A percentile compares a stretch with the other conserved stretches of the same genome.
These are phyloP conservation scores for Urosaurus nigricauda DNA, from an alignment of 2,797 vertebrate species.

Conservation along the genomic window DNA sequence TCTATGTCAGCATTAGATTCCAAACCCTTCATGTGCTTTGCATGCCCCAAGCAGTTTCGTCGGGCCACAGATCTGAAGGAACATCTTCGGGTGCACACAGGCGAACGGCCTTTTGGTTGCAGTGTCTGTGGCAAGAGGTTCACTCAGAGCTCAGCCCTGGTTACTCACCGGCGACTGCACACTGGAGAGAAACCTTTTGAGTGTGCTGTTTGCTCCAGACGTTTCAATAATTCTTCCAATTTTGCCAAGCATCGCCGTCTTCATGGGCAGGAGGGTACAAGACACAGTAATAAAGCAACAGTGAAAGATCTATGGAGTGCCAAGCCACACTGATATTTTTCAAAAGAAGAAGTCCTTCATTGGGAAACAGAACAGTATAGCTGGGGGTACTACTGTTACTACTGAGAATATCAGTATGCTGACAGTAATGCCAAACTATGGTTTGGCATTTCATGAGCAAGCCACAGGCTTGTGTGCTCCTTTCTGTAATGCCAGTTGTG, in stretches of 20 bases:
- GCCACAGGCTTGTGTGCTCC: neutral
- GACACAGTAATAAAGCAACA: neutral
- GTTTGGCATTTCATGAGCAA: neutral
- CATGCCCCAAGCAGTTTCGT: slow-evolving; percentile 60
- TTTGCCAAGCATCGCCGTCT: slow-evolving; percentile 62
- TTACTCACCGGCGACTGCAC: slow-evolving; percentile 61
- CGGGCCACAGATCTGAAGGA: slow-evolving; percentile 65
- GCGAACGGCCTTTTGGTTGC: slow-evolving; percentile 39
- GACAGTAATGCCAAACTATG: neutral
- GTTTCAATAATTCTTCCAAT: slow-evolving; percentile 56
- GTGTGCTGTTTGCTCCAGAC: slow-evolving; percentile 22
- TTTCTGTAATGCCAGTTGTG: too few relatives aligned
- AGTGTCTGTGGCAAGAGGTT: slow-evolving; percentile 54
- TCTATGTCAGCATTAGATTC: neutral
- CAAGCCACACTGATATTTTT: slow-evolving; percentile 13
- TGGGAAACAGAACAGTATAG: neutral
- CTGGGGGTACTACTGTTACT: neutral
- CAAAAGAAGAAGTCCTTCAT: neutral
- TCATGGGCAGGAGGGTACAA: slow-evolving; percentile 40
- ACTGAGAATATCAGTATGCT: neutral
- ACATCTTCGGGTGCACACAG: slow-evolving; percentile 66
- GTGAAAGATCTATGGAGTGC: slow-evolving; percentile 6
- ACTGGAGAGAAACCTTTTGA: slow-evolving; percentile 66
- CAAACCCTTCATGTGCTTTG: slow-evolving; percentile 60
- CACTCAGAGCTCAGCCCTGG: slow-evolving; percentile 61